These are phyloP conservation scores for Ichneumoninae sp. DNA, from an alignment of 2,888 invertebrate species.

Conservation along the genomic window DNA sequence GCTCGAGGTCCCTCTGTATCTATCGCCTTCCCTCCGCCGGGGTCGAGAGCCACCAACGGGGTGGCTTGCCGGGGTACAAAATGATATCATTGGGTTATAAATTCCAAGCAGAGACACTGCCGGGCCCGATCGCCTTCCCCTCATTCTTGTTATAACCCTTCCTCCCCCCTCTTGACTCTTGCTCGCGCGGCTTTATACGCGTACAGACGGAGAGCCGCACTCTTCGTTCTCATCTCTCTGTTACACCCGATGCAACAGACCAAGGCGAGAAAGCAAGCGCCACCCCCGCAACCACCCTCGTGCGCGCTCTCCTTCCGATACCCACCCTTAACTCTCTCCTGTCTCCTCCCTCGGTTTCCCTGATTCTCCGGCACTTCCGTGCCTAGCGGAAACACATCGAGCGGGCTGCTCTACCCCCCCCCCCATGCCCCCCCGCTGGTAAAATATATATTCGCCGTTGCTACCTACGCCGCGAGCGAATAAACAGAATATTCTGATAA, in stretches of 20 bases:
- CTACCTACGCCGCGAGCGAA: slow-evolving; percentile 73
- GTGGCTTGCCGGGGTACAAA: slow-evolving; percentile 82
- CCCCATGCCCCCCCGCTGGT: slow-evolving; percentile 55
- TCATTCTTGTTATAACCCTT: slow-evolving; percentile 78
- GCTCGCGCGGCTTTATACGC: slow-evolving; percentile 25
- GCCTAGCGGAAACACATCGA: slow-evolving; percentile 82
- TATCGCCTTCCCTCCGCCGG: slow-evolving; percentile 70
- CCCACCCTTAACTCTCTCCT: slow-evolving; percentile 82
- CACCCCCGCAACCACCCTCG: slow-evolving; percentile 61
- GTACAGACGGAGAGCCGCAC: slow-evolving; percentile 50
- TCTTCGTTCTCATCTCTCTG: slow-evolving; percentile 42
- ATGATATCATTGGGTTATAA: slow-evolving; percentile 84
- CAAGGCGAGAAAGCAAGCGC: slow-evolving; percentile 57
- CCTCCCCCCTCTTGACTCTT: slow-evolving; percentile 74
- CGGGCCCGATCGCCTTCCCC: slow-evolving; percentile 78
- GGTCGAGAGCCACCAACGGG: slow-evolving; percentile 68
- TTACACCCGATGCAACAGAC: slow-evolving; percentile 62
- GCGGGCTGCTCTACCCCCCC: slow-evolving; percentile 48
- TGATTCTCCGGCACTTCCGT: slow-evolving; percentile 84
- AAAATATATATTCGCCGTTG: slow-evolving; percentile 54
- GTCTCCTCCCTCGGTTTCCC: slow-evolving; percentile 86
- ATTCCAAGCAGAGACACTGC: slow-evolving; percentile 83
- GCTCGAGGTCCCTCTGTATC: slow-evolving; percentile 46
- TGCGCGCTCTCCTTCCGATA: slow-evolving; percentile 73
- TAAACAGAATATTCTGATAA: slow-evolving; percentile 83